Evolutionary conservation across 2,888 invertebrate genomes (phyloP).

Genomic region (Sialis lutaria): DNA sequence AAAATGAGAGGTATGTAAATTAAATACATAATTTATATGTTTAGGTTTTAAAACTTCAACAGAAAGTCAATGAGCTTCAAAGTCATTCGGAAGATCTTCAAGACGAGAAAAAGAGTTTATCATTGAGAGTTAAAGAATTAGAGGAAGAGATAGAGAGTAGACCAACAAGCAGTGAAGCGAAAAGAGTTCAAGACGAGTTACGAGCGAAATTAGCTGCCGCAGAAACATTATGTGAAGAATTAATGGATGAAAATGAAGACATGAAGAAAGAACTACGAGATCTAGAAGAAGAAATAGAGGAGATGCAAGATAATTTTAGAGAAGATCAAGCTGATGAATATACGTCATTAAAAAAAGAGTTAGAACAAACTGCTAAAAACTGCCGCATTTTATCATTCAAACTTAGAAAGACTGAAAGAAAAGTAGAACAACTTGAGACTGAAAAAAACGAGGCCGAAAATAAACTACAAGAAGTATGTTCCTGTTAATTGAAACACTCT

Average conservation of each 20-base stretch:
- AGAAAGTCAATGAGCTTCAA: slow-evolving; percentile 71
- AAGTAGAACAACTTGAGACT: slow-evolving; percentile 67
- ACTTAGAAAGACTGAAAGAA: slow-evolving; percentile 85
- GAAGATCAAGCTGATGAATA: slow-evolving; percentile 97
- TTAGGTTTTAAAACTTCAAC: slow-evolving; percentile 57
- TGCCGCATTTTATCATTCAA: slow-evolving; percentile 97
- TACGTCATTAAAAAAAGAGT: slow-evolving; percentile 79
- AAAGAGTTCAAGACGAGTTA: slow-evolving; percentile 50
- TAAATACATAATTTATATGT: slow-evolving; percentile 7
- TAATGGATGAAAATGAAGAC: slow-evolving; percentile 92
- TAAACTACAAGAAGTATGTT: slow-evolving; percentile 37
- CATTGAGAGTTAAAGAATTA: slow-evolving; percentile 53
- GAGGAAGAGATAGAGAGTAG: slow-evolving; percentile 44
- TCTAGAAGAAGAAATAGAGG: slow-evolving; percentile 94
- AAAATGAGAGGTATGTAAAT: background rate
- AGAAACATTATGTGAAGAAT: slow-evolving; percentile 79
- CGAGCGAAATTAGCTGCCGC: slow-evolving; percentile 73
- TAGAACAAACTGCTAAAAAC: slow-evolving; percentile 94
- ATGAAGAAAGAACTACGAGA: slow-evolving; percentile 86
- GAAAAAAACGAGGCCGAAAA: slow-evolving; percentile 64
- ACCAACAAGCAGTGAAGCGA: slow-evolving; percentile 36
- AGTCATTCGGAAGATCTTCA: slow-evolving; percentile 60
- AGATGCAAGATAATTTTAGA: slow-evolving; percentile 93
- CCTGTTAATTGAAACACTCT: background rate
- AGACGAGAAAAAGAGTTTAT: slow-evolving; percentile 62